Base-by-base conservation (phyloP, 2,888 invertebrate genomes). In the Eristalinus sepulchralis region DNA sequence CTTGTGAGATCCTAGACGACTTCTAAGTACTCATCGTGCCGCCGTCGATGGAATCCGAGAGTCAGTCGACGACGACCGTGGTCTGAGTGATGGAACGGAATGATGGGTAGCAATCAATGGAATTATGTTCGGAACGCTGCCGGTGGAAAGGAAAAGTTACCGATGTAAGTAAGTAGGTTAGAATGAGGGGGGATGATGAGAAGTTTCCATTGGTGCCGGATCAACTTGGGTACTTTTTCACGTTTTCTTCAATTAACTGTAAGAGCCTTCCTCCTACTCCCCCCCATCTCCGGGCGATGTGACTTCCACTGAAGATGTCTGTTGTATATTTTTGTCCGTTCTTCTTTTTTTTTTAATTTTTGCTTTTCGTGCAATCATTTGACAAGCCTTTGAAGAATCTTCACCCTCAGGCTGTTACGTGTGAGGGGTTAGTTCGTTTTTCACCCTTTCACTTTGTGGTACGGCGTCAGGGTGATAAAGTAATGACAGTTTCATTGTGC, bases 101-200 rank as follows among this genome's bases (percentile, higher is more conserved):
- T 47, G 73, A 77, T 77, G 77, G 55, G 53, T 71, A 53, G 39
- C 39, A 83, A 83, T 83, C 83, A 77, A 62, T 77, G 68, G 62
- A 68, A 68, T 68, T 68, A 63, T 60, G 47, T 47, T 60, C 39
- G 47, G 22, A 47, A 27, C 24, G 57, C 24, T 27, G 57, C 4
- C 57, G 24, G 24, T 57, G 57, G 9, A 57, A 3, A 3, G 24
- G 57, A 57, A 57, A 57, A n/a, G 57, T 24, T 57, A 27, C 13
- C 57, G 57, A 57, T 22, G 57, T 57, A 24, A 24, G 57, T 24
- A 24, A 47, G 47, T 17, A 8, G 47, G 47, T 57, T 57, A 57
- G 22, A 57, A 22, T 24, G 57, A 10, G 57, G 57, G 47, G 47
- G 47, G 2, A 17, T 47, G 47, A 17, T 6, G 17, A n/a, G 17